Percentiles rank a stretch among this genome's conserved stretches.
phyloP scores from a whole-genome alignment of 2,113 vertebrate genomes.

The Triplophysa siluroides region DNA sequence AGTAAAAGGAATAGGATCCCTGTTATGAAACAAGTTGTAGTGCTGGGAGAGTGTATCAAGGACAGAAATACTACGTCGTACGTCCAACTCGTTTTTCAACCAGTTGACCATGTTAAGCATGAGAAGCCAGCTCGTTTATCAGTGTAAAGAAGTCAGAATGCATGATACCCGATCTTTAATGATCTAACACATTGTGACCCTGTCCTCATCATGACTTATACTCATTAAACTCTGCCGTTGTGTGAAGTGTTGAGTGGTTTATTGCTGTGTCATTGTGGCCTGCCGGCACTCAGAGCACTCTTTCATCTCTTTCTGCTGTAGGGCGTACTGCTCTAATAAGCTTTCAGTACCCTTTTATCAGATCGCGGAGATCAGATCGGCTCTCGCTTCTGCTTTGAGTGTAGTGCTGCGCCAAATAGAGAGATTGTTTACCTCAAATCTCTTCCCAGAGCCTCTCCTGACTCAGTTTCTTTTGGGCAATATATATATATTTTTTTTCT shows the following conservation, averaged over 20 bases:
- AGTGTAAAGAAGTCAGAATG: no score
- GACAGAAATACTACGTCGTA: no score
- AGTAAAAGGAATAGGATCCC: no score
- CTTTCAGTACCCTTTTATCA: constrained; percentile 25
- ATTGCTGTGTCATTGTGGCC: not conserved
- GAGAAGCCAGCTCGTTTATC: no score
- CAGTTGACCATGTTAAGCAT: no score
- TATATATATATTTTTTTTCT: not conserved
- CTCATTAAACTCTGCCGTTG: constrained; percentile 15
- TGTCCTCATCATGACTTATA: not conserved
- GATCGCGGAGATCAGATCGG: not conserved
- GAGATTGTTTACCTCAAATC: not conserved
- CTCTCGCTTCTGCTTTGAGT: not conserved
- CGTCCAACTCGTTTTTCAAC: no score
- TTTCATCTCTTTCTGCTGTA: constrained; percentile 20
- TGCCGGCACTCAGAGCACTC: not conserved
- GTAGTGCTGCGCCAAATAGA: constrained; percentile 6
- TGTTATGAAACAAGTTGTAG: no score
- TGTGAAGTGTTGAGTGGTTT: constrained; percentile 23
- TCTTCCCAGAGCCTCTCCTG: not conserved
- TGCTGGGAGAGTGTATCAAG: no score
- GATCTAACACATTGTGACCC: constrained; percentile 5
- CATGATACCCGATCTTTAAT: not conserved
- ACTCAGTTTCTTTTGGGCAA: constrained; percentile 1
- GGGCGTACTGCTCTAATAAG: constrained; percentile 24